These are phyloP conservation scores for Pantelozetes paolii DNA, from an alignment of 2,888 invertebrate genomes.

Conservation along the genomic window DNA sequence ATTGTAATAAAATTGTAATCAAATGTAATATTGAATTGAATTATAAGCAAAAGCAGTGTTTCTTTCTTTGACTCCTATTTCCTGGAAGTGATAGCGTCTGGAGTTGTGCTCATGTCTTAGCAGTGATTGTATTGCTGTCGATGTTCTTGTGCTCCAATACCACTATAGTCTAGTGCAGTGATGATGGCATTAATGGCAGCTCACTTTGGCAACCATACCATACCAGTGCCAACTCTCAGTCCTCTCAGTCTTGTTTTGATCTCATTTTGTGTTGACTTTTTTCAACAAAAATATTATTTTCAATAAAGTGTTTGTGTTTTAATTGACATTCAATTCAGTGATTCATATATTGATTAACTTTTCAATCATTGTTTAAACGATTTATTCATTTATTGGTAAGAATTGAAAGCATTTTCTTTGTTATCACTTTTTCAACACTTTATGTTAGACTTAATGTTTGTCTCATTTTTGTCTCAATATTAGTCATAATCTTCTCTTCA, in stretches of 20 bases:
- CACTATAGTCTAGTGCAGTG: neutral
- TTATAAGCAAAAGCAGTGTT: neutral
- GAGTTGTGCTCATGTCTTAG: neutral
- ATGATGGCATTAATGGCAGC: neutral
- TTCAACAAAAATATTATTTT: neutral
- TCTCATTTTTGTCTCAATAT: too few species aligned
- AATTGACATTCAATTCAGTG: too few species aligned
- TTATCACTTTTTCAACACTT: too few species aligned
- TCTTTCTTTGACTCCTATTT: constrained; percentile 4
- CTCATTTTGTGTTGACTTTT: neutral
- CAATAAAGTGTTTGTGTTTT: too few species aligned
- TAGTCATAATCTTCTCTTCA: too few species aligned
- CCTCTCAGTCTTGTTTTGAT: neutral
- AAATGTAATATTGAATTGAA: neutral
- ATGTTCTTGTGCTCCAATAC: neutral
- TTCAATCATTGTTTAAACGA: too few species aligned
- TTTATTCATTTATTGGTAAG: too few species aligned
- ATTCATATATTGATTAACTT: too few species aligned
- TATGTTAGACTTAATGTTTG: too few species aligned
- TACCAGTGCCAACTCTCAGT: neutral
- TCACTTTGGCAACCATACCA: constrained; percentile 3
- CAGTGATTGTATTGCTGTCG: neutral
- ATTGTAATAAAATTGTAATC: neutral
- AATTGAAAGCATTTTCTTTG: too few species aligned
- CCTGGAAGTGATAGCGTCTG: constrained; percentile 1